Evolutionary conservation across 1,140 invertebrate genomes (phyloP).

Genomic region (Parasteatoda tepidariorum): DNA sequence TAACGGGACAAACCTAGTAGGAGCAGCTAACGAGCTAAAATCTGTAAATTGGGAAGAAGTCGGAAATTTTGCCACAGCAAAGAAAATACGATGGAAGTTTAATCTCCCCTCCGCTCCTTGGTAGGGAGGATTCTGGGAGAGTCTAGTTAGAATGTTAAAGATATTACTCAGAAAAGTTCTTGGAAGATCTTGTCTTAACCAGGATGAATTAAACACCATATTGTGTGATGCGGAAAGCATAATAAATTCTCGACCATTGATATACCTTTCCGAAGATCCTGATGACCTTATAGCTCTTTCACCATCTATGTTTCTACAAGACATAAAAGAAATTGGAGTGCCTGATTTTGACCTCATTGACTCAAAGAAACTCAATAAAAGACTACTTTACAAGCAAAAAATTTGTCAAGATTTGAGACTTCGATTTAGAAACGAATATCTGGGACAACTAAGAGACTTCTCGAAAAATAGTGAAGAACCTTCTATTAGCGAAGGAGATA

Average conservation of each 20-base stretch:
- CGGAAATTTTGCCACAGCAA: no score
- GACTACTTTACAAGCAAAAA: background rate
- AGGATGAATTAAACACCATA: conserved; percentile 57
- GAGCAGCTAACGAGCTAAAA: background rate
- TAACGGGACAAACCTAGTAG: background rate
- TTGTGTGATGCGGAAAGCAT: conserved; percentile 54
- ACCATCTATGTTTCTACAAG: conserved; percentile 14
- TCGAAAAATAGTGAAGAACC: background rate
- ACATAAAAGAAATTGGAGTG: background rate
- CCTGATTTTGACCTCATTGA: background rate
- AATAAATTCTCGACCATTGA: conserved; percentile 59
- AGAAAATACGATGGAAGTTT: no score
- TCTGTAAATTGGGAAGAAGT: no score
- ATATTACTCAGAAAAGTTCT: background rate
- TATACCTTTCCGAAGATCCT: conserved; percentile 49
- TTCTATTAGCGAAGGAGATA: background rate
- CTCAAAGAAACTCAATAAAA: background rate
- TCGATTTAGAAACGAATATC: conserved; percentile 17
- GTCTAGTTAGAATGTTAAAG: background rate
- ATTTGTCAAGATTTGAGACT: background rate
- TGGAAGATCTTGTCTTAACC: background rate
- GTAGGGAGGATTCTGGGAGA: conserved; percentile 33
- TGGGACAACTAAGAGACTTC: conserved; percentile 4
- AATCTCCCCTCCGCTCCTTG: no score
- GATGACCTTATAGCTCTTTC: conserved; percentile 30